Conservation (phyloP, 64 coral and sea anemone species). For the Exaiptasia diaphana region DNA sequence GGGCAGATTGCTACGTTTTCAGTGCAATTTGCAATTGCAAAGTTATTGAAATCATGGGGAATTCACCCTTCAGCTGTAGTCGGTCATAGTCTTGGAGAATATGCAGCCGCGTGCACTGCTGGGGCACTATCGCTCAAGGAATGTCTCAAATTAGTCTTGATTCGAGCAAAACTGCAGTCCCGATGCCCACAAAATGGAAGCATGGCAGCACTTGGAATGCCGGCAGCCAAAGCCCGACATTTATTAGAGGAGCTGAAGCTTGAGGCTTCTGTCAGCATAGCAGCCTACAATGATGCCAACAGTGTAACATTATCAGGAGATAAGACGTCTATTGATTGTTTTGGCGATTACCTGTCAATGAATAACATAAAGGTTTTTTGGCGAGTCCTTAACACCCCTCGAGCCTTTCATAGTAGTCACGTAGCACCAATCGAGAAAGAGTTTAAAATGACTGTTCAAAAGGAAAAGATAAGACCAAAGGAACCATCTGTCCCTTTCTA, state of each 20-base stretch:
- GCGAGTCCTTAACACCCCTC: constrained; percentile 53
- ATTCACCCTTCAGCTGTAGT: constrained; percentile 66
- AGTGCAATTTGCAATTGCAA: constrained; percentile 65
- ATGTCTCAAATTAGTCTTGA: constrained; percentile 42
- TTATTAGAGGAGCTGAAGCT: constrained; percentile 30
- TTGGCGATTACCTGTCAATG: constrained; percentile 33
- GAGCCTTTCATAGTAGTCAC: constrained; percentile 70
- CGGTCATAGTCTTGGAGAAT: constrained; percentile 81
- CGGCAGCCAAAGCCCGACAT: neutral
- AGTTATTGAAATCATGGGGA: constrained; percentile 63
- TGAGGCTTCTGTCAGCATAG: constrained; percentile 7
- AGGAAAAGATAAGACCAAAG: constrained; percentile 13
- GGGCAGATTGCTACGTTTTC: constrained; percentile 66
- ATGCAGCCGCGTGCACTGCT: constrained; percentile 61
- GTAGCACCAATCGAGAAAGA: constrained; percentile 53
- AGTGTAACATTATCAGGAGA: constrained; percentile 69
- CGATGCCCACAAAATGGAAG: constrained; percentile 37
- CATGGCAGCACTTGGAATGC: constrained; percentile 79
- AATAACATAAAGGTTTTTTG: constrained; percentile 46
- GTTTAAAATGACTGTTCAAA: neutral
- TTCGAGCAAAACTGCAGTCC: constrained; percentile 68
- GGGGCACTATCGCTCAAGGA: constrained; percentile 50
- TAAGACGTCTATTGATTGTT: constrained; percentile 11
- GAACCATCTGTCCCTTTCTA: constrained; percentile 36
- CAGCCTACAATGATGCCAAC: constrained; percentile 53